Evolutionary conservation across 2,113 vertebrate genomes (phyloP).

Genomic region (Hippocampus barbouri): DNA sequence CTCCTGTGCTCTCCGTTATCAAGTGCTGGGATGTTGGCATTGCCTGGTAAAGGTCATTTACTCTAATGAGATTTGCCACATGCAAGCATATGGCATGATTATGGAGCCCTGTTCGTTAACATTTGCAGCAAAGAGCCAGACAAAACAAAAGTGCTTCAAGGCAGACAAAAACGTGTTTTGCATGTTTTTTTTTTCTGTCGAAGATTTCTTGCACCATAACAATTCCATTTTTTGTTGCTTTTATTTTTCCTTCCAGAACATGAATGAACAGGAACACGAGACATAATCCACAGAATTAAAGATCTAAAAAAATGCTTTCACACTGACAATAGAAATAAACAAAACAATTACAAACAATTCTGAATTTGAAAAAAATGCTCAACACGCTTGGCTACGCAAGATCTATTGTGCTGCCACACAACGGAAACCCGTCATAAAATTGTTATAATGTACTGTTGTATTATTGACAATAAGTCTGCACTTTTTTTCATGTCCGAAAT

Average conservation of each 20-base stretch:
- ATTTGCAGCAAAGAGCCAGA: conserved; percentile 65
- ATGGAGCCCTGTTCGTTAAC: conserved; percentile 66
- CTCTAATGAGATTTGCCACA: conserved; percentile 71
- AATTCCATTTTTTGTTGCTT: neutral
- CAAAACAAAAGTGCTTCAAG: conserved; percentile 36
- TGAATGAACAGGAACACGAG: neutral
- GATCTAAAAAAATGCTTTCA: neutral
- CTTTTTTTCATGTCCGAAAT: too few relatives aligned
- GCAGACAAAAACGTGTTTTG: conserved; percentile 33
- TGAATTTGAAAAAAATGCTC: too few relatives aligned
- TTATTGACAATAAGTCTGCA: too few relatives aligned
- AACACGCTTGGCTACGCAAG: too few relatives aligned
- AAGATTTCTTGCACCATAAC: conserved; percentile 17
- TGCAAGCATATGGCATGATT: conserved; percentile 70
- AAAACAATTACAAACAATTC: neutral
- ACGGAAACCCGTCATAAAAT: too few relatives aligned
- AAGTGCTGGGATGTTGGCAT: conserved; percentile 63
- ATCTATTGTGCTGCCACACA: too few relatives aligned
- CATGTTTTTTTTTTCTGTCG: conserved; percentile 33
- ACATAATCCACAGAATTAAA: neutral
- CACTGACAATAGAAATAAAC: neutral
- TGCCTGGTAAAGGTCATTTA: conserved; percentile 70
- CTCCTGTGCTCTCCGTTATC: conserved; percentile 42
- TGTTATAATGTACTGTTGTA: too few relatives aligned
- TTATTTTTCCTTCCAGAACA: neutral